phyloP scores from a whole-genome alignment of 53 echinoderm and acorn worm genomes.

The Hippasteria phrygiana region DNA sequence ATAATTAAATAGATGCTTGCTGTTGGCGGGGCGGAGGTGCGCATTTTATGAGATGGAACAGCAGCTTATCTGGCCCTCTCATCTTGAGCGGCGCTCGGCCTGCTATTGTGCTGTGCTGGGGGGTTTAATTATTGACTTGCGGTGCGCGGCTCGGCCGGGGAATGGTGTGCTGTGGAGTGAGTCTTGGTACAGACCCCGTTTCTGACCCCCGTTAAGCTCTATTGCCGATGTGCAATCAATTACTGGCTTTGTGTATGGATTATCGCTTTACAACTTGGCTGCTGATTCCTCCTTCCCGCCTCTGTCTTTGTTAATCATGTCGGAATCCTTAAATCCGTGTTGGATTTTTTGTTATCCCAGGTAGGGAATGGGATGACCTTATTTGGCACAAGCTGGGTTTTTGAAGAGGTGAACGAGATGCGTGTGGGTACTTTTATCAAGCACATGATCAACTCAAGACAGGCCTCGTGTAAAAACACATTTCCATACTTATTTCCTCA shows the following conservation, averaged over 20 bases:
- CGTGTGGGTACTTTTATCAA: no score
- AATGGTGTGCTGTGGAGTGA: background rate
- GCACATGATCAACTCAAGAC: no score
- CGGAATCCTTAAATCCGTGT: no score
- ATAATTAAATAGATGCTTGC: constrained; percentile 58
- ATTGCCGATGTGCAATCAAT: background rate
- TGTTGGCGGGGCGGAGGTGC: constrained; percentile 46
- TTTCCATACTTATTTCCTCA: no score
- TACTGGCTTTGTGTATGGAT: background rate
- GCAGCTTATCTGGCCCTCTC: constrained; percentile 45
- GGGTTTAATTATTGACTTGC: constrained; percentile 62
- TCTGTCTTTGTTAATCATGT: no score
- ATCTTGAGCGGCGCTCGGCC: constrained; percentile 8
- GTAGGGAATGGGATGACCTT: no score
- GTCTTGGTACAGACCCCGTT: background rate
- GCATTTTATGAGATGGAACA: constrained; percentile 28
- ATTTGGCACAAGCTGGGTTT: no score
- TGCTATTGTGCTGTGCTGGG: background rate
- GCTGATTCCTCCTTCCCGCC: no score
- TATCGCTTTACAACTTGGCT: background rate
- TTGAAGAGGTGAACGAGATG: no score
- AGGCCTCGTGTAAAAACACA: no score
- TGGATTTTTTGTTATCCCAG: no score
- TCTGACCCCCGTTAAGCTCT: background rate
- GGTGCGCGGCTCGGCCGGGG: background rate